These are phyloP conservation scores for Calliscelio sp. DNA, from an alignment of 2,888 invertebrate genomes.

Conservation along the genomic window DNA sequence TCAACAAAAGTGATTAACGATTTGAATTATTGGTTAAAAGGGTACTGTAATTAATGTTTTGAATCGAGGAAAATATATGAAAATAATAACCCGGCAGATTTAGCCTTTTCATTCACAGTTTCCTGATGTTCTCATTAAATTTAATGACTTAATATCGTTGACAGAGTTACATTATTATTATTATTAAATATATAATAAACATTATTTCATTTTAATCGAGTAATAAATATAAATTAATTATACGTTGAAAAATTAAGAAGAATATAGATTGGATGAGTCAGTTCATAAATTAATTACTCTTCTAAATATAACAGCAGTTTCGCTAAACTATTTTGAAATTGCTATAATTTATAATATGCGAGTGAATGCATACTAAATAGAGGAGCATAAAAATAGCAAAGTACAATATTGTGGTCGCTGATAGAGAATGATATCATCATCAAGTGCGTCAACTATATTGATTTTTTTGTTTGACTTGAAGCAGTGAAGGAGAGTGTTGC, in stretches of 20 bases:
- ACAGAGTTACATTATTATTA: too few relatives aligned
- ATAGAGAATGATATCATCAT: conserved; percentile 24
- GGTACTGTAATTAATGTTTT: not conserved
- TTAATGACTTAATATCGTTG: too few relatives aligned
- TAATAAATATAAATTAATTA: too few relatives aligned
- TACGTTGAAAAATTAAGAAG: too few relatives aligned
- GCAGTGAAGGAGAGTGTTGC: conserved; percentile 23
- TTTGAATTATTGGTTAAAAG: not conserved
- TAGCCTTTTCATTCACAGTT: too few relatives aligned
- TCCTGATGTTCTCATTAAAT: too few relatives aligned
- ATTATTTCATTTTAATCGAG: too few relatives aligned
- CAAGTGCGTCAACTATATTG: conserved; percentile 43
- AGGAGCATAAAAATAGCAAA: conserved; percentile 16
- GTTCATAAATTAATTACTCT: too few relatives aligned
- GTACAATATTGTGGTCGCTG: conserved; percentile 8
- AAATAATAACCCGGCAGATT: not conserved
- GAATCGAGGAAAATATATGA: not conserved
- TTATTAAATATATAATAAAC: too few relatives aligned
- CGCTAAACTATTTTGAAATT: too few relatives aligned
- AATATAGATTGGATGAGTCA: too few relatives aligned
- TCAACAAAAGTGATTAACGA: conserved; percentile 31
- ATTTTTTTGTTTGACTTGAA: conserved; percentile 54
- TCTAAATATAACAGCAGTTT: too few relatives aligned
- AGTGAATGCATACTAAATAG: not conserved
- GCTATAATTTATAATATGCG: not conserved